Conservation (phyloP, 2,888 invertebrate species). For the Erannis defoliaria region DNA sequence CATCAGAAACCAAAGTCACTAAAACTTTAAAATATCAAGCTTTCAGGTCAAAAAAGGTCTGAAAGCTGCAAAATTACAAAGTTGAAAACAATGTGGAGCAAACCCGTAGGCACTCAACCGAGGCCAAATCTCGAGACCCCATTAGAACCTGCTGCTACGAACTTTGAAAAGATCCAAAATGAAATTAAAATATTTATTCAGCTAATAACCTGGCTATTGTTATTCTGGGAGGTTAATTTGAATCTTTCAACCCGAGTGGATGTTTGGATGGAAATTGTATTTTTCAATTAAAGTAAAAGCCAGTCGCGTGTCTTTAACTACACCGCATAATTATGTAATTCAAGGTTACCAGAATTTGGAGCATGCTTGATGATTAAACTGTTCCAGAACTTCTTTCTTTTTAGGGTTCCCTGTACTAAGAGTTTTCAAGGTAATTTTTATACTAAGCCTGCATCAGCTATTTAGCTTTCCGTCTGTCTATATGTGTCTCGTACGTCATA, state of each 20-base stretch:
- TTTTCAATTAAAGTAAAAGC: not conserved
- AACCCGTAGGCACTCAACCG: conserved; percentile 34
- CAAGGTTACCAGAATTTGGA: too few species aligned
- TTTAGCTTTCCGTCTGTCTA: too few species aligned
- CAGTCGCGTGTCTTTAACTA: too few species aligned
- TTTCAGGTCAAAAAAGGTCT: conserved; percentile 24
- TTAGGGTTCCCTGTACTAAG: too few species aligned
- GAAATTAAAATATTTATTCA: conserved; percentile 45
- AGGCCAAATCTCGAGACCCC: conserved; percentile 29
- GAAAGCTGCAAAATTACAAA: conserved; percentile 37
- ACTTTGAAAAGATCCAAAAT: conserved; percentile 39
- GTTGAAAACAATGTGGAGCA: conserved; percentile 42
- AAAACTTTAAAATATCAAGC: conserved; percentile 36
- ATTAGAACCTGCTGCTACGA: conserved; percentile 22
- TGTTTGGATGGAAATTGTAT: not conserved
- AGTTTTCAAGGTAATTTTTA: too few species aligned
- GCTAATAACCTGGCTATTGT: conserved; percentile 41
- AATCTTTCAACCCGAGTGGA: not conserved
- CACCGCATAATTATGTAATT: too few species aligned
- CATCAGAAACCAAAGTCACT: conserved; percentile 12
- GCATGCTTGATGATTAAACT: too few species aligned
- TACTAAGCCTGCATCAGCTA: too few species aligned
- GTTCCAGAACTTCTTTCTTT: too few species aligned
- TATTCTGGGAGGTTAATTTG: conserved; percentile 14
- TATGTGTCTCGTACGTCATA: too few species aligned